phyloP scores from a whole-genome alignment of 2,113 vertebrate species.

The Calyptomena viridis region DNA sequence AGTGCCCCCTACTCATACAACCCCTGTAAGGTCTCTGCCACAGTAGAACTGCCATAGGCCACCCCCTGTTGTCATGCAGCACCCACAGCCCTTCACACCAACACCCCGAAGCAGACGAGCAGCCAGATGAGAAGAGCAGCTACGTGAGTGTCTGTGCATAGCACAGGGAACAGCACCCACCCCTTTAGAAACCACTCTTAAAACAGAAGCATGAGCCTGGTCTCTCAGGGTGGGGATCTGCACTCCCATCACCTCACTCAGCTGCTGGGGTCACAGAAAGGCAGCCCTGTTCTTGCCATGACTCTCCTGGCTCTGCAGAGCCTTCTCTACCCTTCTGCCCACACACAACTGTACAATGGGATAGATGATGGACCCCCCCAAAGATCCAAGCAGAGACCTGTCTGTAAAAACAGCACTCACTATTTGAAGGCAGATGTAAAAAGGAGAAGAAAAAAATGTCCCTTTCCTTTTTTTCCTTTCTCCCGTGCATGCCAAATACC shows the following conservation, averaged over 20 bases:
- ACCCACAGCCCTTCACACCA: background rate
- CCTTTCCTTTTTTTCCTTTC: background rate
- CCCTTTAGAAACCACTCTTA: background rate
- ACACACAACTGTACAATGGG: background rate
- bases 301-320: background rate
- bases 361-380: background rate
- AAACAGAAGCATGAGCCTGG: fast-evolving
- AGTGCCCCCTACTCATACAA: background rate
- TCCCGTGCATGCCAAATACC: background rate
- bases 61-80: background rate
- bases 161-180: background rate
- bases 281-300: background rate
- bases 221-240: background rate
- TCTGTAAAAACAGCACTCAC: background rate
- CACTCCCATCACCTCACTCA: background rate
- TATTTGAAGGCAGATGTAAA: background rate
- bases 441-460: background rate
- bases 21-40: background rate
- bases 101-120: background rate
- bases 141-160: background rate
- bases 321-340: background rate
- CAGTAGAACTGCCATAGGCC: background rate
- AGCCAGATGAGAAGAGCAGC: background rate
- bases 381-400: background rate
- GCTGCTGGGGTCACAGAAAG: background rate